phyloP scores from a whole-genome alignment of 2,113 vertebrate species.

The Boleophthalmus pectinirostris region DNA sequence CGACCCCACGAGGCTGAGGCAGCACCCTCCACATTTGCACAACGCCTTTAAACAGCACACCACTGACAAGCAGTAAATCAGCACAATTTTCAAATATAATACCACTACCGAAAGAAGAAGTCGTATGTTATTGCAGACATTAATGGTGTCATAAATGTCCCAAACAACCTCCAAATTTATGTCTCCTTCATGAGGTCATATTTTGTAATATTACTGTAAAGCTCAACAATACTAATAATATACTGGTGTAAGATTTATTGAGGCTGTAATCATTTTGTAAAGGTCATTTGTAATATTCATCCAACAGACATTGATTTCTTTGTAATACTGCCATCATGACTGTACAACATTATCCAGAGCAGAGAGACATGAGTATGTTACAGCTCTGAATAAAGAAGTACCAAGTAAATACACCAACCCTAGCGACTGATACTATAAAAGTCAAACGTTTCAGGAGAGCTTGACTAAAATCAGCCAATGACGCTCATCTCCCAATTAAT shows the following conservation, averaged over 20 bases:
- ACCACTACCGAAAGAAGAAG: neutral
- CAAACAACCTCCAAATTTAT: neutral
- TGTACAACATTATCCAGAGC: neutral
- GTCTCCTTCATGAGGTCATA: neutral
- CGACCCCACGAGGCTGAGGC: too few relatives aligned
- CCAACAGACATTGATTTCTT: neutral
- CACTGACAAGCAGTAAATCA: neutral
- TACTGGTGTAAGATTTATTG: neutral
- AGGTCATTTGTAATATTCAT: neutral
- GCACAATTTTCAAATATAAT: neutral
- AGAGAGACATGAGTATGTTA: neutral
- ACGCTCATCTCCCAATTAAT: constrained; percentile 61
- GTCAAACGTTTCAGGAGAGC: neutral
- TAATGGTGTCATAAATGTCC: neutral
- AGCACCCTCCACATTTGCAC: too few relatives aligned
- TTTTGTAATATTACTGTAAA: neutral
- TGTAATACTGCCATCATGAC: neutral
- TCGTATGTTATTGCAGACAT: neutral
- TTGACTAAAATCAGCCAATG: constrained; percentile 38
- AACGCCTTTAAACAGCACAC: too few relatives aligned
- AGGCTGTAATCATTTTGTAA: neutral
- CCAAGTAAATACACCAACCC: neutral
- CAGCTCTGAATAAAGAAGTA: neutral
- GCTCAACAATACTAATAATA: neutral
- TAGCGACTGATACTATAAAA: neutral